A percentile compares a stretch with the other conserved stretches of the same genome.
Conservation (phyloP, 2,888 invertebrate species). For the Coelopa pilipes region DNA sequence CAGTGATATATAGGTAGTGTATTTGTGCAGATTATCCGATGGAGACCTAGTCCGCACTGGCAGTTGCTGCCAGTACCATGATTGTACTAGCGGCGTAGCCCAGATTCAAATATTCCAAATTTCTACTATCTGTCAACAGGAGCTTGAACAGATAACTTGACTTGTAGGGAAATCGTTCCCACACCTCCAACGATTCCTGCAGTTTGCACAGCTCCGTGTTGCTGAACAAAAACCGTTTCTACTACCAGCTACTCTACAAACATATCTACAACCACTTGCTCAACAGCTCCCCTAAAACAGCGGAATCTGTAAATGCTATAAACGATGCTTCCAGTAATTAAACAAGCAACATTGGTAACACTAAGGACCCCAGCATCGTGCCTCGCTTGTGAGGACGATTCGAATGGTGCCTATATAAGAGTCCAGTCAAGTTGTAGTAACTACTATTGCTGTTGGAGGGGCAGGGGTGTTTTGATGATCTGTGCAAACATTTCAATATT, state of each 20-base stretch:
- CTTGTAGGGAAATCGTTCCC: too few relatives aligned
- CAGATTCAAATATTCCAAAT: constrained; percentile 43
- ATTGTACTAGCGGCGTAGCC: constrained; percentile 47
- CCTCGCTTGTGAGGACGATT: neutral
- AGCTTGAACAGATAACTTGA: constrained; percentile 43
- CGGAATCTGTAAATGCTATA: neutral
- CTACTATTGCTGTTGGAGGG: constrained; percentile 28
- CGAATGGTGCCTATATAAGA: constrained; percentile 19
- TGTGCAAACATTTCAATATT: constrained; percentile 40
- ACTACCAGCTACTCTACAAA: too few relatives aligned
- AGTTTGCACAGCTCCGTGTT: neutral
- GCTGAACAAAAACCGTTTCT: too few relatives aligned
- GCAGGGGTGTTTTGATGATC: constrained; percentile 31
- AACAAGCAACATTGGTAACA: too few relatives aligned
- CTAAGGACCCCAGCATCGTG: too few relatives aligned
- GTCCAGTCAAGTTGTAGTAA: constrained; percentile 3
- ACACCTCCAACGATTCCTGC: too few relatives aligned
- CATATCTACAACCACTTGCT: too few relatives aligned
- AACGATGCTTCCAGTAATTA: too few relatives aligned
- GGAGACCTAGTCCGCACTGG: constrained; percentile 44
- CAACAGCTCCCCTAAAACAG: constrained; percentile 10
- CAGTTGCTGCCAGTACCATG: constrained; percentile 52
- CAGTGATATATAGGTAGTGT: constrained; percentile 7
- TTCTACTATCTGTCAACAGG: constrained; percentile 51
- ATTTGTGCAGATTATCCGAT: constrained; percentile 1